Conservation (phyloP, 92 coral and sea anemone genomes). For the Heteractis magnifica region DNA sequence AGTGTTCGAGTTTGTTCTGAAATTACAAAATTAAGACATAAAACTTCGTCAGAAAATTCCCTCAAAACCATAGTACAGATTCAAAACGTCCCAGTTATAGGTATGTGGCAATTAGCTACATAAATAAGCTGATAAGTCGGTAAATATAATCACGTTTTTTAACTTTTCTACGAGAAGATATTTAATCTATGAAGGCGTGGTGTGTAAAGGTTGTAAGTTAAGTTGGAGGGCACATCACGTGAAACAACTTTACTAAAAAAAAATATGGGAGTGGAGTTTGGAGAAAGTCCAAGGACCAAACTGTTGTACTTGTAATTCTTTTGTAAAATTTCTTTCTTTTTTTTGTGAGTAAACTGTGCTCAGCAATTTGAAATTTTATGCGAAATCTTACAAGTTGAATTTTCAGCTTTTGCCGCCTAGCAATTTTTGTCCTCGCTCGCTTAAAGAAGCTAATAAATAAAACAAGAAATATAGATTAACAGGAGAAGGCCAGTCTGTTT, state of each 20-base stretch:
- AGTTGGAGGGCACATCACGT: conserved; percentile 3
- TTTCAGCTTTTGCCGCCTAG: no score
- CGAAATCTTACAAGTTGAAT: no score
- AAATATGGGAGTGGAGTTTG: conserved; percentile 4
- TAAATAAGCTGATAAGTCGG: neutral
- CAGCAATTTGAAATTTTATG: no score
- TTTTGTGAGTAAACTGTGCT: neutral
- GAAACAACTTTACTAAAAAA: neutral
- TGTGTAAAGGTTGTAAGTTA: neutral
- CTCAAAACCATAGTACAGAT: neutral
- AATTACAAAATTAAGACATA: neutral
- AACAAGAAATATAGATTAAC: no score
- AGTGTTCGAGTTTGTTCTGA: conserved; percentile 29
- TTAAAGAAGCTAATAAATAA: no score
- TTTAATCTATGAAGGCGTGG: conserved; percentile 3
- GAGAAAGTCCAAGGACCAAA: neutral
- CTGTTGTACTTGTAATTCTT: neutral
- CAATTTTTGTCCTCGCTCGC: no score
- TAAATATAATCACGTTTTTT: neutral
- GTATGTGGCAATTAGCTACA: neutral
- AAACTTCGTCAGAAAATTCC: neutral
- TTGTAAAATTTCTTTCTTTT: neutral
- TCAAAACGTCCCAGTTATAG: neutral
- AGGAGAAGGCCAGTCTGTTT: no score
- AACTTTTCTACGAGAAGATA: neutral